A percentile compares a stretch with the other conserved stretches of the same genome.
Evolutionary conservation across 2,888 invertebrate genomes (phyloP).

Genomic region (Antheraea yamamai): DNA sequence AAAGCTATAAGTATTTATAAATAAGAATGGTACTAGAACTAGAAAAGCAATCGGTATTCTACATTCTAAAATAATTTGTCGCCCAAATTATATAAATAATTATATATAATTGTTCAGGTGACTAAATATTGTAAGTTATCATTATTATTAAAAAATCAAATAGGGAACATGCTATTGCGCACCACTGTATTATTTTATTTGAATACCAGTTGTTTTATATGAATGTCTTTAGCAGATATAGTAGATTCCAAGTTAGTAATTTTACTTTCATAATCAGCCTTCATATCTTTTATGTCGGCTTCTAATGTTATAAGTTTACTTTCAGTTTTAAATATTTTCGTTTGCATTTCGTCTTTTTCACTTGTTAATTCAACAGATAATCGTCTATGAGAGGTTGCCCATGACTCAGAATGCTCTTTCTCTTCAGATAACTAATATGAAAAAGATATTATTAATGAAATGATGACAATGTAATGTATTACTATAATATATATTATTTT

Average conservation of each 20-base stretch:
- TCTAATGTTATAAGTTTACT: conserved; percentile 74
- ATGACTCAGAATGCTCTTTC: conserved; percentile 68
- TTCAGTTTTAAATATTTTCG: conserved; percentile 72
- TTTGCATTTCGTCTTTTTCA: conserved; percentile 75
- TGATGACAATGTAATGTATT: conserved; percentile 1
- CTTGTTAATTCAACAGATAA: conserved; percentile 69
- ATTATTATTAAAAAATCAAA: conserved; percentile 8
- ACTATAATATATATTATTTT: conserved; percentile 33
- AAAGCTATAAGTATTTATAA: background rate
- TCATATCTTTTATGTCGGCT: conserved; percentile 77
- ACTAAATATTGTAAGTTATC: background rate
- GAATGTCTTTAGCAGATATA: conserved; percentile 81
- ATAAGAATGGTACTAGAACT: background rate
- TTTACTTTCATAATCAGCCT: conserved; percentile 83
- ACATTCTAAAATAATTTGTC: background rate
- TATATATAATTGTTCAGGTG: background rate
- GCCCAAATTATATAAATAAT: background rate
- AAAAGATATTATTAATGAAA: conserved; percentile 30
- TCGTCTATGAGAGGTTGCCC: conserved; percentile 64
- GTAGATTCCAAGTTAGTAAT: conserved; percentile 82
- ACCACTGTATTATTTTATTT: conserved; percentile 25
- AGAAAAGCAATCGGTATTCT: background rate
- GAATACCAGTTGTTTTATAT: conserved; percentile 84
- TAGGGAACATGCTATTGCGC: conserved; percentile 22
- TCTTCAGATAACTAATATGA: conserved; percentile 74